Evolutionary conservation across 2,888 invertebrate genomes (phyloP), one percentile per base, ranked within the genome.

Genomic region (Ametastegia equiseti): DNA sequence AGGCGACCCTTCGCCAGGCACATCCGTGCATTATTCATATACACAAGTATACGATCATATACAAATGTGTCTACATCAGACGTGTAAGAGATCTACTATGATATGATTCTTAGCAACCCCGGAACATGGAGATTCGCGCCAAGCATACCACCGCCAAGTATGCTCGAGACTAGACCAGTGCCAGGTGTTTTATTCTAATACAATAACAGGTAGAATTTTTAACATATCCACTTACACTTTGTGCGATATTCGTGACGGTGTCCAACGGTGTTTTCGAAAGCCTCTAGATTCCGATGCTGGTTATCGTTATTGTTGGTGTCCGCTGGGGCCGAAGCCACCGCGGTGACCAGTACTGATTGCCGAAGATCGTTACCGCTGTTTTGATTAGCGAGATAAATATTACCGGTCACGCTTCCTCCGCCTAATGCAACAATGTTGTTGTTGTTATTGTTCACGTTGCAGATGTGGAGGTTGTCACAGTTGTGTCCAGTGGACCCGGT

Each of bases 301-400:
- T 91, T 90, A 86, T 90, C 88, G 84, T 91, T 91, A 88, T 91
- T 91, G 88, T 91, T 91, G 84, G 87, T 88, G 87, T 91, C 91
- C 79, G 90, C 88, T 63, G 86, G 82, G 69, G 85, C 83, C 77
- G 67, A 81, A 80, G 86, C 73, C 36, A 45, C 45, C 71, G 67
- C 36, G n/a, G 67, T 39, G 67, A 67, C 67, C 36, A 39, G 19
- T 11, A 39, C 39, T 19, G 67, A 67, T n/a, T 60, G 60, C 11
- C 30, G 19, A 30, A 67, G 36, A 36, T 39, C 65, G 65, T 39
- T n/a, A 39, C 6, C 15, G 23, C 19, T 19, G 15, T 36, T 67
- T 11, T 67, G 65, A 67, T 19, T 27, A 2, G n/a, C n/a, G n/a
- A 67, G 36, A 83, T 86, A 83, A 81, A 80, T 83, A 69, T 82